These are phyloP conservation scores for Pagetopsis macropterus DNA, from an alignment of 2,797 vertebrate species.

Conservation along the genomic window DNA sequence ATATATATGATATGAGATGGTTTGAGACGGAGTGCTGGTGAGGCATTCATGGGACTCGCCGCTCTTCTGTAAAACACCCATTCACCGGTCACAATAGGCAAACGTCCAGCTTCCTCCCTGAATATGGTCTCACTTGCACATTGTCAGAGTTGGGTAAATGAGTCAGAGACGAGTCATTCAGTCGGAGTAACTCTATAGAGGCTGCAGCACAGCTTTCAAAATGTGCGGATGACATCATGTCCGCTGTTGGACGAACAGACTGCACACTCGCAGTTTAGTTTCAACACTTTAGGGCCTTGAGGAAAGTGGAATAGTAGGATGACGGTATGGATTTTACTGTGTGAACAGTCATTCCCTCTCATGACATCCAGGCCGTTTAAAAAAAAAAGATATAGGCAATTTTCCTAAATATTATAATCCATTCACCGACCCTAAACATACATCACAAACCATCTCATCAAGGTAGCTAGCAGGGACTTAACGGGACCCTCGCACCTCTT, in stretches of 20 bases:
- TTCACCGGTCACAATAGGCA: conserved; percentile 70
- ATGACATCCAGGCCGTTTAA: conserved; percentile 1
- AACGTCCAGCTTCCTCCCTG: conserved; percentile 59
- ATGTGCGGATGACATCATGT: conserved; percentile 58
- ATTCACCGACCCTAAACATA: too few relatives aligned
- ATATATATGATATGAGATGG: conserved; percentile 25
- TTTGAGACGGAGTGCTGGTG: conserved; percentile 37
- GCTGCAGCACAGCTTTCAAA: conserved; percentile 58
- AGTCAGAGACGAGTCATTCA: conserved; percentile 75
- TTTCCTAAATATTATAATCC: conserved; percentile 27
- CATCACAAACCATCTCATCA: neutral
- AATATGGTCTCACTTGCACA: conserved; percentile 67
- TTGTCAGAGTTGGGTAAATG: conserved; percentile 65
- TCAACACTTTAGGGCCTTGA: conserved; percentile 9
- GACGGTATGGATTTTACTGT: conserved; percentile 24
- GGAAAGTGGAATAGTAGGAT: conserved; percentile 30
- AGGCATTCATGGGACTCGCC: conserved; percentile 51
- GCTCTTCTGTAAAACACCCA: conserved; percentile 51
- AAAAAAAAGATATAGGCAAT: neutral
- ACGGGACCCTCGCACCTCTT: too few relatives aligned
- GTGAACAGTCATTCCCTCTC: neutral
- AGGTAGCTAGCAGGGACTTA: neutral
- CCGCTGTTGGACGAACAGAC: conserved; percentile 53
- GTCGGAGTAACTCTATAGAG: conserved; percentile 51
- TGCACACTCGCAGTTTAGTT: conserved; percentile 29